These are phyloP conservation scores for Criorhina ranunculi DNA, from an alignment of 2,888 invertebrate genomes.

Conservation along the genomic window DNA sequence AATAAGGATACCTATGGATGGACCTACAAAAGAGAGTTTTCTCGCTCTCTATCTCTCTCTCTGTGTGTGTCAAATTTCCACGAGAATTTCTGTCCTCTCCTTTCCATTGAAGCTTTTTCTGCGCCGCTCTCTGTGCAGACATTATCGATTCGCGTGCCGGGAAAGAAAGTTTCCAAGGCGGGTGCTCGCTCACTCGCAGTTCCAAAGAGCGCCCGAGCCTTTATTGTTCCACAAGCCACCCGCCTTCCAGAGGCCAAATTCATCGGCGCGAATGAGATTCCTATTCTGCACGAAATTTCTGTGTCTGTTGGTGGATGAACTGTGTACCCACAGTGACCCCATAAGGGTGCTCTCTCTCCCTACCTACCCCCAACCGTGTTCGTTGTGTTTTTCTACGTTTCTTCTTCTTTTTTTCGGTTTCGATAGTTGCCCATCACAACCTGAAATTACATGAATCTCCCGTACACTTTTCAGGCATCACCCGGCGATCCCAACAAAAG, in stretches of 20 bases:
- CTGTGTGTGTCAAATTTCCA: constrained; percentile 8
- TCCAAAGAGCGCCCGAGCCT: constrained; percentile 33
- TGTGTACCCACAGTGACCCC: constrained; percentile 49
- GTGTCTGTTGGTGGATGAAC: constrained; percentile 63
- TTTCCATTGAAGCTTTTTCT: constrained; percentile 20
- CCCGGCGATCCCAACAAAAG: constrained; percentile 21
- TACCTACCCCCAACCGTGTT: background rate
- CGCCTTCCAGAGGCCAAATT: constrained; percentile 66
- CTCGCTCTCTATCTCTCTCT: constrained; percentile 6
- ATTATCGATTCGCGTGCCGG: constrained; percentile 64
- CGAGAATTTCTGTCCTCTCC: constrained; percentile 1
- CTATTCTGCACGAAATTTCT: constrained; percentile 33
- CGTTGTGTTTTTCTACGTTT: constrained; percentile 4
- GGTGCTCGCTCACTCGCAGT: constrained; percentile 22
- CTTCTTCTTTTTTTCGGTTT: constrained; percentile 43
- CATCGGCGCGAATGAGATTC: constrained; percentile 29
- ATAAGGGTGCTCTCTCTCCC: constrained; percentile 8
- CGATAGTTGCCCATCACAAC: constrained; percentile 63
- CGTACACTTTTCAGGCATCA: constrained; percentile 37
- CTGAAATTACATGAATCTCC: constrained; percentile 53
- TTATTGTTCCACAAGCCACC: constrained; percentile 21
- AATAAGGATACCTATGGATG: constrained; percentile 60
- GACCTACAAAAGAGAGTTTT: background rate
- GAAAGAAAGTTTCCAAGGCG: constrained; percentile 46
- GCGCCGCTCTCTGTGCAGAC: constrained; percentile 59